Base-by-base conservation (phyloP, 35 echinoderm and acorn worm genomes). In the Diadema setosum region DNA sequence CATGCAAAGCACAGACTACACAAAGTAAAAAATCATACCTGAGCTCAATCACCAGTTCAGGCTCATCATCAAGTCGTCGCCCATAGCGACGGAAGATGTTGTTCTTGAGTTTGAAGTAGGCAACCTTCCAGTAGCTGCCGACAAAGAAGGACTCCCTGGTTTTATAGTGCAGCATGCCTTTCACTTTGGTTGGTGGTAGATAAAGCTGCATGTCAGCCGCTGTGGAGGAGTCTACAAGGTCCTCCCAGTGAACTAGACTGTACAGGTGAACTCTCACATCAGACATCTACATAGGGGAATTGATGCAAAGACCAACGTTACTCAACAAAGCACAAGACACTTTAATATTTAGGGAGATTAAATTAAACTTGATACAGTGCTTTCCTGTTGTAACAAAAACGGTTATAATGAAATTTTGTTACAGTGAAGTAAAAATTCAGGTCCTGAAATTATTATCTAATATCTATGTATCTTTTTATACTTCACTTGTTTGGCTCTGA, bases 211-310 rank as follows among this genome's bases (percentile, higher is more conserved):
- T 60, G 48, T 85, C 86, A 84, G 85, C 59, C 4, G 63, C 67
- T 24, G 61, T 75, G 30, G 50, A 46, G 50, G 80, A 83, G 81
- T 94, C 86, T 14, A 67, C 45, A 0, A 94, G 39, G 48, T 94
- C 91, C 58, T 94, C 91, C 91, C 91, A 94, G 86, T 94, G 91
- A 24, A 94, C 43, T 15, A 94, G 82, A 46, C 64, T 89, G 81
- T 94, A 94, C 5, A 94, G 91, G 35, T 89, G 81, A 0, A 94
- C 34, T 67, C 80, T 67, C 2, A 88, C 83, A 15, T 94, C 86
- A n/a, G 85, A 70, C 60, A 89, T 80, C 91, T 94, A 33, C 4
- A 67, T 67, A 0, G 18, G 26, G 16, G 12, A 67, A 67, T 27
- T 3, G 21, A 33, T 34, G 63, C 18, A 3, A 0, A 60, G 1